phyloP scores from a whole-genome alignment of 1,140 invertebrate genomes.

The Saxidomus purpurata region DNA sequence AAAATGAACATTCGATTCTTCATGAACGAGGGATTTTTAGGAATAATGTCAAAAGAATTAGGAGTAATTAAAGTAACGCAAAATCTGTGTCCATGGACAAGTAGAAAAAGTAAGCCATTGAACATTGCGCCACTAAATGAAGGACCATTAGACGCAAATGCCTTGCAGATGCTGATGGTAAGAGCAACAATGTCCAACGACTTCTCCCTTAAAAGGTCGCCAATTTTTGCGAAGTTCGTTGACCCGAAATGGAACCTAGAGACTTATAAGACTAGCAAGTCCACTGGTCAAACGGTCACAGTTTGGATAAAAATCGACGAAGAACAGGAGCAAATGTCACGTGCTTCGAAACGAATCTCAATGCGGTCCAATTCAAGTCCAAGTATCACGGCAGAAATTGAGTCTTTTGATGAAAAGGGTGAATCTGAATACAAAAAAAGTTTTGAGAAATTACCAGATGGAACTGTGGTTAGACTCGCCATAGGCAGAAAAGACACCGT shows the following conservation, averaged over 20 bases:
- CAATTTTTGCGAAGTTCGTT: conserved; percentile 57
- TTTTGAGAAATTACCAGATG: conserved; percentile 59
- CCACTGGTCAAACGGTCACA: conserved; percentile 53
- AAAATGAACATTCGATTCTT: conserved; percentile 56
- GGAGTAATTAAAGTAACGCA: conserved; percentile 44
- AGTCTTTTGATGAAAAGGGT: conserved; percentile 57
- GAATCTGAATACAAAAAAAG: conserved; percentile 49
- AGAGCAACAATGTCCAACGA: conserved; percentile 55
- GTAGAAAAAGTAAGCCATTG: conserved; percentile 49
- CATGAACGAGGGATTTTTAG: conserved; percentile 55
- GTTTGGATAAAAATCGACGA: conserved; percentile 56
- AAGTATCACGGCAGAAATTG: conserved; percentile 26
- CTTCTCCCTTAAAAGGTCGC: conserved; percentile 59
- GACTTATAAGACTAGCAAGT: conserved; percentile 52
- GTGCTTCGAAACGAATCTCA: conserved; percentile 57
- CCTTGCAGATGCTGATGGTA: conserved; percentile 38
- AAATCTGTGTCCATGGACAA: conserved; percentile 55
- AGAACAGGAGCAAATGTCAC: conserved; percentile 40
- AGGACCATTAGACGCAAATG: background rate
- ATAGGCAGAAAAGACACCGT: conserved; percentile 54
- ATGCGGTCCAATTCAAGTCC: conserved; percentile 57
- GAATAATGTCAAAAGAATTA: conserved; percentile 39
- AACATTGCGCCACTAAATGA: background rate
- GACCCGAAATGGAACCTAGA: conserved; percentile 61
- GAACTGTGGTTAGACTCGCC: conserved; percentile 50